A percentile compares a stretch with the other conserved stretches of the same genome.
phyloP scores from a whole-genome alignment of 1,140 invertebrate genomes.

The Pseudomyrmex cubaensis region DNA sequence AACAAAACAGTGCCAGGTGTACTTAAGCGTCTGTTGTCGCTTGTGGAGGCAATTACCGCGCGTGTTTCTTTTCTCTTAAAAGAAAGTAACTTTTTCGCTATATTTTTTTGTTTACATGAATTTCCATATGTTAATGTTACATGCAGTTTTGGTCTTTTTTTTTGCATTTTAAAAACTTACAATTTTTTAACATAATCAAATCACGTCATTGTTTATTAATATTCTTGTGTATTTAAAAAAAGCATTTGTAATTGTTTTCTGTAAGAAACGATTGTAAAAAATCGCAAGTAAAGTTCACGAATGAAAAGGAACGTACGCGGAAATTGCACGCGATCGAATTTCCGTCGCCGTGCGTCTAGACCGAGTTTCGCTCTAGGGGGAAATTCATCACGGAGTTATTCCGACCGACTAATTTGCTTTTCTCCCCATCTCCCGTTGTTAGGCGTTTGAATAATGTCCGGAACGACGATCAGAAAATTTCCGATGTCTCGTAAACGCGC shows the following conservation, averaged over 20 bases:
- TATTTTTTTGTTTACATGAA: background rate
- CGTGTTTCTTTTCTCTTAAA: background rate
- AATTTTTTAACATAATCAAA: too few relatives aligned
- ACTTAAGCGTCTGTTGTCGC: conserved; percentile 55
- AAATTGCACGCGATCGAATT: too few relatives aligned
- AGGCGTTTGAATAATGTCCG: background rate
- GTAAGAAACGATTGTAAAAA: too few relatives aligned
- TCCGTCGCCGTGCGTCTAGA: background rate
- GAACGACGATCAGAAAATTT: background rate
- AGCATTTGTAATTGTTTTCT: too few relatives aligned
- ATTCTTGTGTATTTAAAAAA: too few relatives aligned
- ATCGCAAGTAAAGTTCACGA: too few relatives aligned
- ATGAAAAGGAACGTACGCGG: too few relatives aligned
- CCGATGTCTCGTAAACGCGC: too few relatives aligned
- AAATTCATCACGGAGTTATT: background rate
- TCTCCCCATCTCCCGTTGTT: background rate
- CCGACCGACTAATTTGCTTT: background rate
- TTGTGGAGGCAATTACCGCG: background rate
- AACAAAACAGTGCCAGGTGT: conserved; percentile 32
- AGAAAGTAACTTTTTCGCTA: background rate
- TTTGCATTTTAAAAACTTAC: too few relatives aligned
- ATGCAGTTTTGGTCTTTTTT: too few relatives aligned
- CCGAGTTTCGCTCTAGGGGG: background rate
- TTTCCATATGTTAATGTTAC: background rate
- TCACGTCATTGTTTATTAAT: too few relatives aligned